Conservation (phyloP, 2,888 invertebrate species). For the Eupithecia insigniata region DNA sequence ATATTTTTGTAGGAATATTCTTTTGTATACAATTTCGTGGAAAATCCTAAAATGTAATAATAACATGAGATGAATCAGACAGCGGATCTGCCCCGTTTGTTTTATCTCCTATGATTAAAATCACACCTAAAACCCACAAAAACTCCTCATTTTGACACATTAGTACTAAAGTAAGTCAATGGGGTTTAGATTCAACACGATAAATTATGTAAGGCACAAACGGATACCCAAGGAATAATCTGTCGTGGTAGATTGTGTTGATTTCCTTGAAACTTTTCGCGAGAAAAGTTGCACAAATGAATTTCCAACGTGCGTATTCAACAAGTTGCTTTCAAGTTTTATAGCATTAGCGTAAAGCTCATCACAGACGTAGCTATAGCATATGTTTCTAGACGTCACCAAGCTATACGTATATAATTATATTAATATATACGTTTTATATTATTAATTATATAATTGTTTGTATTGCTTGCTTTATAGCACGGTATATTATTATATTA, state of each 20-base stretch:
- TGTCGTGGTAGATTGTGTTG: neutral
- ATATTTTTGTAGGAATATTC: neutral
- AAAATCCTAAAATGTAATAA: neutral
- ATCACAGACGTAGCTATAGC: too few relatives aligned
- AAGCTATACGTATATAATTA: too few relatives aligned
- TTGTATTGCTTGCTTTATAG: too few relatives aligned
- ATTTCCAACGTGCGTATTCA: neutral
- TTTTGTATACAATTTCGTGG: neutral
- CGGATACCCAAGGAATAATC: neutral
- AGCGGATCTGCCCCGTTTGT: neutral
- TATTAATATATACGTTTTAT: too few relatives aligned
- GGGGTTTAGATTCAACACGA: slow-evolving; percentile 16
- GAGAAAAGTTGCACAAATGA: neutral
- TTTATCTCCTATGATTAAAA: neutral
- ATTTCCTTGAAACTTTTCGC: slow-evolving; percentile 3
- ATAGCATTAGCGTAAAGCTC: neutral
- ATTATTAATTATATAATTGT: too few relatives aligned
- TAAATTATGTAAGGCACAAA: neutral
- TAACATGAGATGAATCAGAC: neutral
- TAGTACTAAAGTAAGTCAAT: slow-evolving; percentile 24
- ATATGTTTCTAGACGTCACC: too few relatives aligned
- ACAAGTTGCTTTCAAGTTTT: neutral
- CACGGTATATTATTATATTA: too few relatives aligned
- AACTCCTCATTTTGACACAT: neutral
- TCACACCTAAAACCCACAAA: neutral